These are phyloP conservation scores for Himalopsyche anomala DNA, from an alignment of 2,888 invertebrate species.

Conservation along the genomic window DNA sequence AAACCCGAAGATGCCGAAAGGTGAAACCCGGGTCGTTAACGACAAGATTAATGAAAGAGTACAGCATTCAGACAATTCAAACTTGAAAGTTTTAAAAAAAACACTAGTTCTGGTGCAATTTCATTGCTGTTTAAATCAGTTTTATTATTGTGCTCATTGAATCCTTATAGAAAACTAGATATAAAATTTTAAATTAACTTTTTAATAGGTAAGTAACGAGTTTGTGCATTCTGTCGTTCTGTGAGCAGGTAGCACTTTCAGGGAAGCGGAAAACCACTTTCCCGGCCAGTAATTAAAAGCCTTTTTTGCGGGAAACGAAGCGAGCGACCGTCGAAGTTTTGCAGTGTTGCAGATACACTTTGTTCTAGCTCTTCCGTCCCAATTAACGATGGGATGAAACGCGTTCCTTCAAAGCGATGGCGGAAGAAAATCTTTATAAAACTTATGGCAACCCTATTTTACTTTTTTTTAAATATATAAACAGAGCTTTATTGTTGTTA, in stretches of 20 bases:
- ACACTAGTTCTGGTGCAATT: too few species aligned
- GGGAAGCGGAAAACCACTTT: conserved; percentile 23
- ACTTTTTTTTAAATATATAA: neutral
- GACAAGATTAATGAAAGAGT: too few species aligned
- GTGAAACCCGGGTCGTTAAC: too few species aligned
- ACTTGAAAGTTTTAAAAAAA: too few species aligned
- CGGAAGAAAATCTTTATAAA: neutral
- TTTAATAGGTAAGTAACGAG: neutral
- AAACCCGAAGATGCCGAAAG: too few species aligned
- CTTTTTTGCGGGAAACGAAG: conserved; percentile 50
- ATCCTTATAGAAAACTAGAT: too few species aligned
- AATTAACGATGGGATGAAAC: conserved; percentile 50
- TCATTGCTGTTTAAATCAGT: too few species aligned
- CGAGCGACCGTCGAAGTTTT: conserved; percentile 40
- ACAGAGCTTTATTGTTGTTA: neutral
- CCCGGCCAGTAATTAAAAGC: conserved; percentile 55
- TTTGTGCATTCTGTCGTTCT: neutral
- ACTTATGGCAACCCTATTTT: neutral
- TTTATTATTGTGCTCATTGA: too few species aligned
- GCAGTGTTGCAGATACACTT: conserved; percentile 42
- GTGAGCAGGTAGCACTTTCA: neutral
- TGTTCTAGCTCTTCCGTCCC: conserved; percentile 45
- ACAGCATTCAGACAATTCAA: too few species aligned
- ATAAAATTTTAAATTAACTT: too few species aligned
- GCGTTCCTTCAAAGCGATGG: conserved; percentile 12